These are phyloP conservation scores for Scaptomyza graminum DNA, from an alignment of 1,140 invertebrate genomes.

Conservation along the genomic window DNA sequence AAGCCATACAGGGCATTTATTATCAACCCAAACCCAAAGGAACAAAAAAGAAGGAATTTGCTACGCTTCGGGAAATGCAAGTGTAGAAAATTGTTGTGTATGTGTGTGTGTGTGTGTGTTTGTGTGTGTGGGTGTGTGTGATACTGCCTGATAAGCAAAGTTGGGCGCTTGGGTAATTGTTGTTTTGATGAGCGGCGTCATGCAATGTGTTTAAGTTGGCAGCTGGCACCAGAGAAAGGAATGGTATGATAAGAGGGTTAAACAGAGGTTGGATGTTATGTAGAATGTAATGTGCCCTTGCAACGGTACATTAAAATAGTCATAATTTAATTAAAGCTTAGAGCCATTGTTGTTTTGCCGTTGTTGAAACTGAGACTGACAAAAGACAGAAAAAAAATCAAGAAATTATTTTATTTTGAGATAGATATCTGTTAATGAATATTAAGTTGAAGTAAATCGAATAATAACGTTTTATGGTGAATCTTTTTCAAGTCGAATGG, in stretches of 20 bases:
- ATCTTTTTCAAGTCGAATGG: no score
- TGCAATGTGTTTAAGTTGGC: slow-evolving; percentile 59
- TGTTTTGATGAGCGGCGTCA: slow-evolving; percentile 69
- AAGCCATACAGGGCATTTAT: background rate
- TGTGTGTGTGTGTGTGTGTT: slow-evolving; percentile 16
- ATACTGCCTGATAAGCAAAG: slow-evolving; percentile 26
- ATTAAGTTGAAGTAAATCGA: no score
- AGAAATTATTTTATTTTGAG: background rate
- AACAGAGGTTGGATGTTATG: no score
- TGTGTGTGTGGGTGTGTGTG: slow-evolving; percentile 17
- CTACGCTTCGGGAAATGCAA: slow-evolving; percentile 27
- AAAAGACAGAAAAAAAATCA: slow-evolving; percentile 10
- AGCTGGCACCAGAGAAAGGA: background rate
- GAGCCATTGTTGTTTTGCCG: slow-evolving; percentile 2
- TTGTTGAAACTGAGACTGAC: slow-evolving; percentile 27
- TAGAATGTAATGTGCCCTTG: slow-evolving; percentile 51
- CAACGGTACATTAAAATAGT: slow-evolving; percentile 78
- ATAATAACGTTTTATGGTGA: no score
- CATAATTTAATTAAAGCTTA: slow-evolving; percentile 78
- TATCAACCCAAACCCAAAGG: slow-evolving; percentile 27
- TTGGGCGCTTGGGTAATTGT: slow-evolving; percentile 50
- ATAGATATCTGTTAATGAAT: no score
- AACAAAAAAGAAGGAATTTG: slow-evolving; percentile 51
- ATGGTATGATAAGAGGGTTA: background rate
- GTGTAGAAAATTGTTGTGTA: slow-evolving; percentile 31